Percentiles rank a stretch among this genome's conserved stretches.
Conservation (phyloP, 2,797 vertebrate species). For the Alauda arvensis region DNA sequence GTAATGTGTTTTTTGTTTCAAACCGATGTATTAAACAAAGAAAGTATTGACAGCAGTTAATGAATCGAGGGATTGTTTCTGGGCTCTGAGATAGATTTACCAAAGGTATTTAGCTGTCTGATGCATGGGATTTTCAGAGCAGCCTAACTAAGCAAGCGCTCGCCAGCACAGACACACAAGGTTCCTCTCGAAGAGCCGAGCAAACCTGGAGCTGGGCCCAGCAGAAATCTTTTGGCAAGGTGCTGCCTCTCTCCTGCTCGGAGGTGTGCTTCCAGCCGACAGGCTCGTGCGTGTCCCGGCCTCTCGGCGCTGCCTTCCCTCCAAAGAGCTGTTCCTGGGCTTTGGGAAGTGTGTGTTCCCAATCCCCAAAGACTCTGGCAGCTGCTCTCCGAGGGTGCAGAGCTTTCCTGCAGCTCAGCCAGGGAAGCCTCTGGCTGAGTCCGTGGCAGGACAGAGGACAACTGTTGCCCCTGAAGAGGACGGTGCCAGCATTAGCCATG, state of each 20-base stretch:
- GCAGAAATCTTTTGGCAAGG: slow-evolving; percentile 16
- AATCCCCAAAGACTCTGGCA: neutral
- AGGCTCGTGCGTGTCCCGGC: neutral
- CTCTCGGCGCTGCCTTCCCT: neutral
- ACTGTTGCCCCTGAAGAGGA: neutral
- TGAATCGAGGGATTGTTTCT: slow-evolving; percentile 56
- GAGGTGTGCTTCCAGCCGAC: slow-evolving; percentile 7
- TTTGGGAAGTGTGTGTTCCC: neutral
- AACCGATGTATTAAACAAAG: slow-evolving; percentile 34
- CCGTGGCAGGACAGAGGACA: neutral
- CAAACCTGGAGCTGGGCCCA: slow-evolving; percentile 18
- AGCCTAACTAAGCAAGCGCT: slow-evolving; percentile 18
- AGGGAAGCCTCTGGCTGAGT: neutral
- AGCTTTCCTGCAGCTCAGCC: neutral
- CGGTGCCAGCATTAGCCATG: fast-evolving
- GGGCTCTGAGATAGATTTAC: slow-evolving; percentile 42
- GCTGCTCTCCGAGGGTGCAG: neutral
- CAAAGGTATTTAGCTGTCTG: slow-evolving; percentile 51
- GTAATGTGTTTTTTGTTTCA: slow-evolving; percentile 52
- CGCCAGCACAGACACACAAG: slow-evolving; percentile 21
- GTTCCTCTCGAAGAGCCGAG: slow-evolving; percentile 8
- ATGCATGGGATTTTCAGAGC: slow-evolving; percentile 37
- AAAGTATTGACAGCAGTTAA: slow-evolving; percentile 49
- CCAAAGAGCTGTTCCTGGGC: neutral
- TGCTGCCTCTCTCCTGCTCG: neutral